Percentiles rank a stretch among this genome's conserved stretches.
These are phyloP conservation scores for Erythrolamprus reginae DNA, from an alignment of 2,113 vertebrate species.

Conservation along the genomic window DNA sequence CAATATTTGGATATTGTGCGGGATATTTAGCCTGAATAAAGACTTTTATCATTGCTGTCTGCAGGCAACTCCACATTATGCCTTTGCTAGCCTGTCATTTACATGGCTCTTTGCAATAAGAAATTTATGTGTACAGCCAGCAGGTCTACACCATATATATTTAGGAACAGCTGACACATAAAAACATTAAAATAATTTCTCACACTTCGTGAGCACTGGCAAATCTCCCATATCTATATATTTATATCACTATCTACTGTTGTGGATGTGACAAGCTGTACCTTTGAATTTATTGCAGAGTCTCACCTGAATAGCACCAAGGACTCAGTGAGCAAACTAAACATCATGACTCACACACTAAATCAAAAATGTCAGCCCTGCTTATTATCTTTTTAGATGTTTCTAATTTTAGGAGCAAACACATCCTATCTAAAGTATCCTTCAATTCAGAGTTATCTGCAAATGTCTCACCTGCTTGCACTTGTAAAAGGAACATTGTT, in stretches of 20 bases:
- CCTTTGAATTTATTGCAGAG: slow-evolving; percentile 16
- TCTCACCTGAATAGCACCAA: slow-evolving; percentile 10
- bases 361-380: slow-evolving; percentile 7
- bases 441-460: not conserved
- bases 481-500: not conserved
- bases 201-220: not conserved
- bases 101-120: not conserved
- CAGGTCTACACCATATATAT: not conserved
- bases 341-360: slow-evolving; percentile 16
- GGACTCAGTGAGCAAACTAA: slow-evolving; percentile 1
- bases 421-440: not conserved
- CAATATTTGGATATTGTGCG: too few relatives aligned
- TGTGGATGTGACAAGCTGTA: slow-evolving; percentile 4
- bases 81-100: not conserved
- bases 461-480: not conserved
- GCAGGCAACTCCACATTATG: not conserved
- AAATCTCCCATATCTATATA: not conserved
- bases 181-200: slow-evolving; percentile 1
- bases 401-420: slow-evolving; percentile 19
- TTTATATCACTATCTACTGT: not conserved
- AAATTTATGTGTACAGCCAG: not conserved
- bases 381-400: slow-evolving; percentile 1
- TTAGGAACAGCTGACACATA: not conserved
- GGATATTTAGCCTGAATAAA: not conserved
- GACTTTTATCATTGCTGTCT: not conserved